Evolutionary conservation across 1,140 invertebrate species (phyloP), one percentile per base, ranked within the genome.

Genomic region (Drosophila micromelanica): DNA sequence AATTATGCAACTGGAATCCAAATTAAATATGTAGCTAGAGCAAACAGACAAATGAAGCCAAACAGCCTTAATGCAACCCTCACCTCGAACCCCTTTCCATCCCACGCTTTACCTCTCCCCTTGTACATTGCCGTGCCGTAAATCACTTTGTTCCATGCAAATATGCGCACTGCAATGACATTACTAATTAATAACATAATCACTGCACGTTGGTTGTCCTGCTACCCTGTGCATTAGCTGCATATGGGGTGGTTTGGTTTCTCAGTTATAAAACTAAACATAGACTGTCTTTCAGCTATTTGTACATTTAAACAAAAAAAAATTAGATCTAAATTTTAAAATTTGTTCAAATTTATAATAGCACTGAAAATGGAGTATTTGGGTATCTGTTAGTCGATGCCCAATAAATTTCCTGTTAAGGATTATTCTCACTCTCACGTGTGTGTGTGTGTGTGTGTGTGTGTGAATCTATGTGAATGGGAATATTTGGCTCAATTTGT

Each of bases 121-220:
- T 38, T 42, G 45, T 40, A 59, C 65, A 30, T 54, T 71, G 69
- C 59, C 61, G 69, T 71, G 71, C 70, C 69, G 80, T 54, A 71
- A 72, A 86, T 82, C 72, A 87, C 82, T 82, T 76, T 82, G 82
- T 54, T 63, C 8, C 27, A 45, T 43, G 82, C 78, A 87, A 86
- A 87, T 78, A 87, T 57, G 60, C 78, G 46, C 75, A 70, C 56
- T 76, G 79, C 84, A 69, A 68, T 86, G 75, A 61, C 64, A 87
- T 87, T 82, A 76, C 60, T 87, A 86, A 87, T 86, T 86, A 81
- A 87, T 86, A 86, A 87, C 75, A 82, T 82, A 86, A 86, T 82
- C 82, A 87, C 75, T 82, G 78, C 57, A n/a, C n/a, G 63, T 69
- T 86, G 70, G 56, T 49, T 87, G 82, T 76, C 78, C 78, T 40